phyloP scores from a whole-genome alignment of 2,797 vertebrate genomes.

The Okamejei kenojei region DNA sequence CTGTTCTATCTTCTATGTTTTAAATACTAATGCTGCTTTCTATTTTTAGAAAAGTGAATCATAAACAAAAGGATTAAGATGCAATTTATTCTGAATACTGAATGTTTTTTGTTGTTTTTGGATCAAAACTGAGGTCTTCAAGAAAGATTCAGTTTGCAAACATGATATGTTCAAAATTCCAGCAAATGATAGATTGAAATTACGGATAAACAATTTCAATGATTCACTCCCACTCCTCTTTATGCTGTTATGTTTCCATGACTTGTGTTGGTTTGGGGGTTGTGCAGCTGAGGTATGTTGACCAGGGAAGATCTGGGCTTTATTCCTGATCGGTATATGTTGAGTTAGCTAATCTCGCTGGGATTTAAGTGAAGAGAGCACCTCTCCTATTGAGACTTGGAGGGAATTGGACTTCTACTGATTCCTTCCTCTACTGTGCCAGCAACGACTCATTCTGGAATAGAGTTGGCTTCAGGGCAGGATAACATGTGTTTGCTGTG shows the following conservation, averaged over 20 bases:
- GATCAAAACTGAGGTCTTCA: not conserved
- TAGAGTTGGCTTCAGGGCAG: not conserved
- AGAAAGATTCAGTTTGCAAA: not conserved
- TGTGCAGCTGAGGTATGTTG: not conserved
- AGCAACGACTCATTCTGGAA: not conserved
- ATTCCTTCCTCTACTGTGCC: not conserved
- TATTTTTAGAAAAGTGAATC: not conserved
- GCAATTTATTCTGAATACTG: not conserved
- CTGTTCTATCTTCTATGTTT: too few species aligned
- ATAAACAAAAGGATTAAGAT: not conserved
- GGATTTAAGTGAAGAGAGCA: not conserved
- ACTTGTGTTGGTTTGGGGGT: not conserved
- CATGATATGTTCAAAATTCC: not conserved
- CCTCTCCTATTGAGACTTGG: not conserved
- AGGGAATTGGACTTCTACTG: not conserved
- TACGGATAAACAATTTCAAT: not conserved
- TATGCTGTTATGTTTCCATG: too few species aligned
- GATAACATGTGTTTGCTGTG: not conserved
- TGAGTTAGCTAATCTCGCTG: not conserved
- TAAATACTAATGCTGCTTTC: not conserved
- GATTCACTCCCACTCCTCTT: too few species aligned
- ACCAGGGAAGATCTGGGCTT: not conserved
- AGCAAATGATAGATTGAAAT: not conserved
- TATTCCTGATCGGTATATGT: not conserved
- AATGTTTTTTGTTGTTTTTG: not conserved